Conservation (phyloP, 2,797 vertebrate species). For the Adelosebastes latens region DNA sequence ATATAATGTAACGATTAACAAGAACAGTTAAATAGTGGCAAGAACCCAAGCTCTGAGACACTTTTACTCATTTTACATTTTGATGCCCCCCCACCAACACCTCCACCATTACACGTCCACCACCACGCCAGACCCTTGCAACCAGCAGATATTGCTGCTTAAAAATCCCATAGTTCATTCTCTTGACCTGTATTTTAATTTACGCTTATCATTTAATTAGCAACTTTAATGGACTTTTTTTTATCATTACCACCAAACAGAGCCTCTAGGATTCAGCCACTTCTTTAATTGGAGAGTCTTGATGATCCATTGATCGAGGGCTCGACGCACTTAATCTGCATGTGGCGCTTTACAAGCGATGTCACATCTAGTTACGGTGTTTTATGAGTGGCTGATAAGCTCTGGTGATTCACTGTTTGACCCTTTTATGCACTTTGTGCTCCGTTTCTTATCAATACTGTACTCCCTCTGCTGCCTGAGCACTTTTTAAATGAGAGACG, state of each 20-base stretch:
- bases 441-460: conserved; percentile 24
- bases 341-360: conserved; percentile 44
- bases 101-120: background rate
- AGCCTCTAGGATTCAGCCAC: conserved; percentile 40
- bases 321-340: conserved; percentile 53
- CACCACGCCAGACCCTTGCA: background rate
- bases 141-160: conserved; percentile 5
- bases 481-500: conserved; percentile 14
- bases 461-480: conserved; percentile 1
- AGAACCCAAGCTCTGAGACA: too few species aligned
- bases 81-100: background rate
- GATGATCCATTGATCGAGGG: conserved; percentile 72
- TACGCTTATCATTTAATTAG: conserved; percentile 84
- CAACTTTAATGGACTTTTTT: conserved; percentile 70
- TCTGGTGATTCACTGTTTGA: conserved; percentile 32
- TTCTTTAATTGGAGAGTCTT: conserved; percentile 69
- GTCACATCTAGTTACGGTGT: conserved; percentile 62
- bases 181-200: conserved; percentile 75
- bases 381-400: conserved; percentile 64
- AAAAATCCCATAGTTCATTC: conserved; percentile 41
- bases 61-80: background rate
- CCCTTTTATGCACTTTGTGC: conserved; percentile 12
- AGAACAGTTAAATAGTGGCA: background rate
- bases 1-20: background rate
- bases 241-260: conserved; percentile 64